Conservation (phyloP, 1,140 invertebrate species). For the Steinernema khuongi region DNA sequence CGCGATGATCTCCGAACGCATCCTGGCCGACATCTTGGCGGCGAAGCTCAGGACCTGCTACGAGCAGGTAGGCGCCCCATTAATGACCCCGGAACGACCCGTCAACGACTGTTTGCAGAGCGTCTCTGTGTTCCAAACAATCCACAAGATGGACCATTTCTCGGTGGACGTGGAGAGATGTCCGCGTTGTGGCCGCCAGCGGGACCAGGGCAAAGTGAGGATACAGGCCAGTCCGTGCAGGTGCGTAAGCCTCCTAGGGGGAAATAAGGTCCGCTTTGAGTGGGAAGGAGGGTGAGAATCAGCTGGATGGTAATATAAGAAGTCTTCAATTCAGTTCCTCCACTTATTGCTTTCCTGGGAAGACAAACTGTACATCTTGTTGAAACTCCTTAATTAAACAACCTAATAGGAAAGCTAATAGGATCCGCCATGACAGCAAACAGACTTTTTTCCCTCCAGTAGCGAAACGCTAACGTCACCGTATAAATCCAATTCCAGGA, state of each 20-base stretch:
- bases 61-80: conserved; percentile 40
- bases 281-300: too few relatives aligned
- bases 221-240: conserved; percentile 55
- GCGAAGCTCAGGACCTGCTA: conserved; percentile 52
- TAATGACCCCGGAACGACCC: too few relatives aligned
- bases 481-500: too few relatives aligned
- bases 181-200: conserved; percentile 49
- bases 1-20: conserved; percentile 52
- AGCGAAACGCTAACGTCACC: too few relatives aligned
- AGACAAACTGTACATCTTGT: background rate
- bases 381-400: too few relatives aligned
- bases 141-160: conserved; percentile 57
- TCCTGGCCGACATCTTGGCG: conserved; percentile 53
- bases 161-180: conserved; percentile 53
- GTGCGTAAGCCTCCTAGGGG: conserved; percentile 39
- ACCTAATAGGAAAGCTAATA: too few relatives aligned
- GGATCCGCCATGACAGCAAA: too few relatives aligned
- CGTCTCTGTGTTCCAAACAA: conserved; percentile 54
- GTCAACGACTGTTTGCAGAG: too few relatives aligned
- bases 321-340: too few relatives aligned
- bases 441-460: too few relatives aligned
- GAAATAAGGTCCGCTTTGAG: conserved; percentile 20
- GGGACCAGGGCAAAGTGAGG: conserved; percentile 50
- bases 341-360: background rate
- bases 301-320: too few relatives aligned